These are phyloP conservation scores for Eupristina koningsbergeri DNA, from an alignment of 1,140 invertebrate species.

Conservation along the genomic window DNA sequence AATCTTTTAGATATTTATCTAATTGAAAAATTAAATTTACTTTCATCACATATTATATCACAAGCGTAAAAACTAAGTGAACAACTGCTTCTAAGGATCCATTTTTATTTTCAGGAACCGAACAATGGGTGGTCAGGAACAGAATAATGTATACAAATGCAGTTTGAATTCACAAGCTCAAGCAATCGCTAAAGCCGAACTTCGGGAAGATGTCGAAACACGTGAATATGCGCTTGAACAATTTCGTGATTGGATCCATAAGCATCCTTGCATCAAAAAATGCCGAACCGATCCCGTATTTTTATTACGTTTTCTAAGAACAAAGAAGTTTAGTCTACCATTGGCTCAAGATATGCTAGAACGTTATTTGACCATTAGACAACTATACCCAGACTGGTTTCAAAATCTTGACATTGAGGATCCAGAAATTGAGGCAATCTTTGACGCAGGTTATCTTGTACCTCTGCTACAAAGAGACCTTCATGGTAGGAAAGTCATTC, in stretches of 20 bases:
- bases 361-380: conserved; percentile 86
- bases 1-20: too few species aligned
- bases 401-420: conserved; percentile 82
- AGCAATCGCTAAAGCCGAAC: conserved; percentile 78
- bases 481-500: conserved; percentile 82
- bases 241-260: conserved; percentile 83
- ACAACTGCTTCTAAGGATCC: background rate
- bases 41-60: too few species aligned
- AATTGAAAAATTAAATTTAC: too few species aligned
- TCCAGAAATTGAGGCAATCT: conserved; percentile 82
- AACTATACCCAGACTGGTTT: conserved; percentile 89
- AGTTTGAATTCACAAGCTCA: conserved; percentile 70
- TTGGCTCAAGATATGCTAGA: conserved; percentile 89
- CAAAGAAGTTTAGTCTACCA: conserved; percentile 89
- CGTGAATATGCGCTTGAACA: conserved; percentile 81
- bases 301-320: conserved; percentile 86
- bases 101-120: background rate
- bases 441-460: conserved; percentile 86
- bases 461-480: conserved; percentile 83
- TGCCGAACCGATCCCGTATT: conserved; percentile 86
- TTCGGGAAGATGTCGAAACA: conserved; percentile 81
- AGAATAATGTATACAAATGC: conserved; percentile 62
- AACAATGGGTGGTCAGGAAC: conserved; percentile 56
- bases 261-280: conserved; percentile 83
- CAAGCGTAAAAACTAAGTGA: background rate